Evolutionary conservation across 2,797 vertebrate species (phyloP), one percentile per base, ranked within the genome.

Genomic region (Lacerta viridis): DNA sequence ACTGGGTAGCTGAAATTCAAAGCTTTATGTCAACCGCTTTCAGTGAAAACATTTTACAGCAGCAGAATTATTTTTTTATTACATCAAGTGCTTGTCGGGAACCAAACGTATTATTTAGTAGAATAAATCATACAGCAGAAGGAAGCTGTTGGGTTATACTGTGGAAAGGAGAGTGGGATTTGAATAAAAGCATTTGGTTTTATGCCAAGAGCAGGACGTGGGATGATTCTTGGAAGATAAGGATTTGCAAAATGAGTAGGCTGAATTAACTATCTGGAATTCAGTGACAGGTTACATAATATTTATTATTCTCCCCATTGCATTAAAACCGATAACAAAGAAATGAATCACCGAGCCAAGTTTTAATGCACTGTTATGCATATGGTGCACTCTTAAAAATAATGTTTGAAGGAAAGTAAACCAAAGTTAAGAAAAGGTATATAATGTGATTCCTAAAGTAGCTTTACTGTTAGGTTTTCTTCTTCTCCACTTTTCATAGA

Each of bases 11-110:
- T 69, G 43, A 72, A 41, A 72, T 80, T 83, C 91, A 91, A 29
- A 91, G 90, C 92, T 93, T 95, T 88, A 86, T 92, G 88, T 93
- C 71, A 82, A 90, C 82, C 85, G 64, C 84, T 93, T 89, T 93
- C 93, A 93, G 68, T 76, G 90, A 94, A 95, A 89, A 95, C 33
- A 88, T 93, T 93, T 85, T 95, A 89, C 87, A 94, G 92, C n/a
- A 89, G 71, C 33, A 83, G 86, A 89, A 93, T 88, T 94, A 94
- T 94, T 92, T 91, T 86, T 84, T 18, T 55, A 94, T 90, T 74
- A 88, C 3, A 83, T 80, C 93, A 91, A 93, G 92, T 27, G 72
- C 81, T 92, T 91, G 74, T 88, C 68, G 61, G 93, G 66, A 80
- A 78, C 91, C 89, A 93, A 95, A 94, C 90, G 92, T 90, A 86